A percentile compares a stretch with the other conserved stretches of the same genome.
Evolutionary conservation across 2,888 invertebrate genomes (phyloP).

Genomic region (Entomobrya proxima): DNA sequence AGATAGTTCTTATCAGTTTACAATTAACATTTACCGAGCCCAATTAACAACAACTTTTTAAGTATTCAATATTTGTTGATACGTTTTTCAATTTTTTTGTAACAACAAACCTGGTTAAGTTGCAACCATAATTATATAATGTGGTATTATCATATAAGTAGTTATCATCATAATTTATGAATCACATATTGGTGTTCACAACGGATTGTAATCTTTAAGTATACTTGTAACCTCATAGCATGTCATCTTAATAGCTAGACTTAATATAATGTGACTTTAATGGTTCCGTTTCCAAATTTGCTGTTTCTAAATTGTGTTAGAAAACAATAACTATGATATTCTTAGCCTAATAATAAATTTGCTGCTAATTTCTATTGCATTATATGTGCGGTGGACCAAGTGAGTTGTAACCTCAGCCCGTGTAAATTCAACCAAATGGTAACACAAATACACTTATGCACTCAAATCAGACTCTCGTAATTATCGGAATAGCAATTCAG

Average conservation of each 20-base stretch:
- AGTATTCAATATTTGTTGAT: slow-evolving; percentile 42
- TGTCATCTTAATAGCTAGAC: neutral
- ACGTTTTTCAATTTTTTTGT: slow-evolving; percentile 21
- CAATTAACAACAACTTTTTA: slow-evolving; percentile 36
- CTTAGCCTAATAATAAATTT: neutral
- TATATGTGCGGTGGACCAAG: neutral
- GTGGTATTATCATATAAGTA: slow-evolving; percentile 35
- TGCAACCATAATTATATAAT: slow-evolving; percentile 34
- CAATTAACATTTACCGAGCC: slow-evolving; percentile 13
- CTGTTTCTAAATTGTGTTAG: neutral
- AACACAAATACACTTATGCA: neutral
- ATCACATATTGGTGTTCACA: slow-evolving; percentile 66
- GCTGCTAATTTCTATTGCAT: neutral
- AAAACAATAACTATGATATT: neutral
- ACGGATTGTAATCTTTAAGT: slow-evolving; percentile 37
- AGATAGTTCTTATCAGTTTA: neutral
- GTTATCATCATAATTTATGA: slow-evolving; percentile 39
- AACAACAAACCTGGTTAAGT: slow-evolving; percentile 15
- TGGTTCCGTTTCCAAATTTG: slow-evolving; percentile 36
- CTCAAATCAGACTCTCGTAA: slow-evolving; percentile 50
- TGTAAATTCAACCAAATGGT: neutral
- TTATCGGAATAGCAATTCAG: slow-evolving; percentile 56
- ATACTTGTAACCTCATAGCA: neutral
- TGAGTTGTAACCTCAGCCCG: neutral
- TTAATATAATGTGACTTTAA: slow-evolving; percentile 15